Evolutionary conservation across 2,113 vertebrate species (phyloP), one percentile per base, ranked within the genome.

Genomic region (Sinocyclocheilus maitianheensis): DNA sequence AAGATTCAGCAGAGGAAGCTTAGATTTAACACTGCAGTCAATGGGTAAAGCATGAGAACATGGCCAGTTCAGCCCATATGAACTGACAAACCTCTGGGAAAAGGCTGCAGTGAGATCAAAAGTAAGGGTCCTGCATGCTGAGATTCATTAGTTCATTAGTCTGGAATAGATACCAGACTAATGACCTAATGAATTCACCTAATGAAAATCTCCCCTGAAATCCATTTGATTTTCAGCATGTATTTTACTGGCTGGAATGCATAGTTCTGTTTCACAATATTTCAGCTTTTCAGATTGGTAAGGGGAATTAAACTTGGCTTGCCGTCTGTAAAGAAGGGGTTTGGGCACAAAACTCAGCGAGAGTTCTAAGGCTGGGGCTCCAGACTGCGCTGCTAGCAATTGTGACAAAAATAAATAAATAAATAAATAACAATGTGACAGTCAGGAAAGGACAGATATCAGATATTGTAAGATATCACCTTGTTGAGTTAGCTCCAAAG

Each of bases 91-190:
- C 46, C 46, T 48, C 74, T 76, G 46, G 6, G 24, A 77, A 77
- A 77, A 77, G 26, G 11, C 75, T 77, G 75, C 46, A 53, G 43
- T 30, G 46, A 53, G 75, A 53, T 77, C 46, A 77, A 78, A 58
- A 53, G 51, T 43, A 22, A 4, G 22, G 53, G 16, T 79, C 20
- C 58, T 8, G 30, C 53, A 40, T 79, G 16, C 34, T 79, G 55
- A 60, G 77, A 58, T 79, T 55, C 48, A 78, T 78, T 78, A 78
- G 14, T 53, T 78, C 46, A 78, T 78, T 78, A 78, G 16, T 78
- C 9, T 58, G 24, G 48, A 34, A 78, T 34, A 34, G 77, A 78
- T 30, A 30, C 53, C 10, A 58, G 30, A 78, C 53, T 77, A 77
- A 77, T 77, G n/a, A 77, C 46, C 46, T 53, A 77, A 78, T 58